Evolutionary conservation across 2,113 vertebrate genomes (phyloP), one percentile per base, ranked within the genome.

Genomic region (Odontesthes bonariensis): DNA sequence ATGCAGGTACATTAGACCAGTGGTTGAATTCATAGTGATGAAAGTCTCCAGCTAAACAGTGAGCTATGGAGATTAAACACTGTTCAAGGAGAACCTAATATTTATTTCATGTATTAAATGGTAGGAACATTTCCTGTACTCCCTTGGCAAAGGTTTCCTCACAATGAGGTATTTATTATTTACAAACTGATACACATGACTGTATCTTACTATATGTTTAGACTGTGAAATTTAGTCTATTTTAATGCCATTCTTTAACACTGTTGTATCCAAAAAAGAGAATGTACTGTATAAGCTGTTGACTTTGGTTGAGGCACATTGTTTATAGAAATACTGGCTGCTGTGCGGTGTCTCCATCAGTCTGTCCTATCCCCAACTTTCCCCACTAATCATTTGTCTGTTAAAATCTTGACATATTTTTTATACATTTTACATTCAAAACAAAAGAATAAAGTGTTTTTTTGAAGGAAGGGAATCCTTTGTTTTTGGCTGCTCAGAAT

Each of bases 141-240:
- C 23, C 82, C 89, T 91, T 92, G 79, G 79, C 82, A 90, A 90
- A 92, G 88, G 89, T 77, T 92, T 89, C 94, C 93, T 94, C 91
- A 94, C 91, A 94, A 85, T 94, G 92, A 94, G 93, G 92, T 86
- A 88, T 88, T 89, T 93, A 92, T 91, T 91, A 89, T 90, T 81
- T 88, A 87, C 82, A 90, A 70, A 83, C 20, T 44, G 85, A 92
- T 90, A 86, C 80, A 81, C 69, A 58, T 78, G 60, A 42, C 63
- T 86, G 84, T 87, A 88, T 92, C 75, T 67, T 57, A n/a, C 32
- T 35, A 13, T 42, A 17, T 77, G 42, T 73, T 77, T 86, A 86
- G 89, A 77, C 38, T 68, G 56, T 65, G 64, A 66, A 47, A 55
- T 57, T 56, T 59, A 60, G 62, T 81, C 58, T 74, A 52, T 75